Conservation (phyloP, 2,113 vertebrate genomes). For the Polyodon spathula region DNA sequence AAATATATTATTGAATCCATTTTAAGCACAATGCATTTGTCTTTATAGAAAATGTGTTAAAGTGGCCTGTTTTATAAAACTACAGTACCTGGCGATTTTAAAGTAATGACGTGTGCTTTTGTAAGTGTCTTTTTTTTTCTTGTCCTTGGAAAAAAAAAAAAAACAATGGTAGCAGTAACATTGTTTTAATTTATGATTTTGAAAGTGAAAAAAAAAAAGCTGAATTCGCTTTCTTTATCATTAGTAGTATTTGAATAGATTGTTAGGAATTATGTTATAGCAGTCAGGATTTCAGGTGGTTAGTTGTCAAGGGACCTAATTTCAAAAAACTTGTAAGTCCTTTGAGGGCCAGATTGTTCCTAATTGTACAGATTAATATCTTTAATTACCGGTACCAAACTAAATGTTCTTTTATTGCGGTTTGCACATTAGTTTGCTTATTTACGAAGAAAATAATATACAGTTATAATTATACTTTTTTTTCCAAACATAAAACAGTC, state of each 20-base stretch:
- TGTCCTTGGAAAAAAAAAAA: slow-evolving; percentile 40
- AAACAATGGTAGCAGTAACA: slow-evolving; percentile 42
- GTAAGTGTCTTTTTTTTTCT: slow-evolving; percentile 7
- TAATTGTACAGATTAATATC: neutral
- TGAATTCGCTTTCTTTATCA: slow-evolving; percentile 45
- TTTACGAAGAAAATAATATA: too few species aligned
- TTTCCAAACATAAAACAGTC: too few species aligned
- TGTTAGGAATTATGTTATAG: slow-evolving; percentile 16
- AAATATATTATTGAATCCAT: too few species aligned
- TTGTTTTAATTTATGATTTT: slow-evolving; percentile 60
- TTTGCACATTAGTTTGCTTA: too few species aligned
- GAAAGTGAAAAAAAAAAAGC: slow-evolving; percentile 32
- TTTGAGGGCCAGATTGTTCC: neutral
- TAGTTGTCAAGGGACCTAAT: slow-evolving; percentile 18
- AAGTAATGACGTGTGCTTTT: slow-evolving; percentile 41
- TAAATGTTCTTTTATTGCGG: too few species aligned
- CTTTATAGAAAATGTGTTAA: too few species aligned
- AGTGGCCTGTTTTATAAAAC: too few species aligned
- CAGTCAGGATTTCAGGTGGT: slow-evolving; percentile 17
- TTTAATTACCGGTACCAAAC: neutral
- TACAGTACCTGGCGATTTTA: neutral
- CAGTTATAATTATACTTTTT: too few species aligned
- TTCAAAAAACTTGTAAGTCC: neutral
- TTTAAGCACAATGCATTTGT: too few species aligned
- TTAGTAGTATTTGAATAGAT: slow-evolving; percentile 45